Evolutionary conservation across 2,888 invertebrate species (phyloP).

Genomic region (Leptinotarsa tumamoca): DNA sequence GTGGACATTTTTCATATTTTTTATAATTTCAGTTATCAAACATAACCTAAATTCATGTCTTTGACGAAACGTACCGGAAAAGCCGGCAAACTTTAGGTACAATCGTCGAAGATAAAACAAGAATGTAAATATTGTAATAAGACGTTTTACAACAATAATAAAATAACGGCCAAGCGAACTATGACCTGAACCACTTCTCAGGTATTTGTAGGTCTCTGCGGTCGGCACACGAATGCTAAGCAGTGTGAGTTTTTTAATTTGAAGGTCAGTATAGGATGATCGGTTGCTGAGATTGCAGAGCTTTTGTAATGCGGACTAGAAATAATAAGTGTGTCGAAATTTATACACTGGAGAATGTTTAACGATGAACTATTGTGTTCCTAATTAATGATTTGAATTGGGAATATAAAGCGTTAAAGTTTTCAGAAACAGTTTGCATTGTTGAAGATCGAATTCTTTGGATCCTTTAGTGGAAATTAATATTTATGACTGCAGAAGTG

Average conservation of each 20-base stretch:
- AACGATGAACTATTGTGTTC: too few species aligned
- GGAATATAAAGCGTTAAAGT: too few species aligned
- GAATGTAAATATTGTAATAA: constrained; percentile 7
- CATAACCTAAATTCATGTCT: too few species aligned
- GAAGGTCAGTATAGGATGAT: not conserved
- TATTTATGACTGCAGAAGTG: too few species aligned
- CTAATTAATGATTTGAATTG: too few species aligned
- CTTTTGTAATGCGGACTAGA: not conserved
- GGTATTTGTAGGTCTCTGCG: not conserved
- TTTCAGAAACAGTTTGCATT: too few species aligned
- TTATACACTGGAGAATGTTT: not conserved
- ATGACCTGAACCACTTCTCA: constrained; percentile 19
- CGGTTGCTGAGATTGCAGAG: not conserved
- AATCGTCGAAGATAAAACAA: constrained; percentile 1
- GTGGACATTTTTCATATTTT: too few species aligned
- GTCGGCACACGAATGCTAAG: not conserved
- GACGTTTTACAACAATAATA: constrained; percentile 14
- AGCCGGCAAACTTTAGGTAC: not conserved
- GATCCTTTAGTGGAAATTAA: too few species aligned
- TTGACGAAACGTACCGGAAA: not conserved
- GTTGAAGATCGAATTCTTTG: too few species aligned
- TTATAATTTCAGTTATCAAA: too few species aligned
- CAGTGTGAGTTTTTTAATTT: not conserved
- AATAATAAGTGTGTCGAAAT: not conserved
- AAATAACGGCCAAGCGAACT: constrained; percentile 19